Evolutionary conservation across 2,797 vertebrate species (phyloP).

Genomic region (Xiphophorus birchmanni): DNA sequence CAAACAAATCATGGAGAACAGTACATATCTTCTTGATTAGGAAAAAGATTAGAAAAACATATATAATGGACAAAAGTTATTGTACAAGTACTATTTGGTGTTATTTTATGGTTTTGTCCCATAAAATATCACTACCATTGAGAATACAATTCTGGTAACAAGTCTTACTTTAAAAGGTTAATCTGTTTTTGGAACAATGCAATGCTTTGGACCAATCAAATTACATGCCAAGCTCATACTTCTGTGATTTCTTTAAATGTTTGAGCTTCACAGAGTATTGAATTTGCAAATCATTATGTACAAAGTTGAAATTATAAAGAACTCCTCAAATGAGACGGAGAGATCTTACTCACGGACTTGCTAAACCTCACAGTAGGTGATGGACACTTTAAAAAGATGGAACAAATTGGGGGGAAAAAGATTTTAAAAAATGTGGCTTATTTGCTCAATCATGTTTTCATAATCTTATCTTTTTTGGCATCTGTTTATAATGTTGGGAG

Average conservation of each 20-base stretch:
- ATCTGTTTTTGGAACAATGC: no score
- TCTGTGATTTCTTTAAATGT: no score
- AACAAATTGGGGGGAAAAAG: not conserved
- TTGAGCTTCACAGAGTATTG: not conserved
- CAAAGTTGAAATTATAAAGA: not conserved
- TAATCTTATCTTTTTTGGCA: not conserved
- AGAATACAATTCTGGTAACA: no score
- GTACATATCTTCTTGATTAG: not conserved
- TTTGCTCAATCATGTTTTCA: not conserved
- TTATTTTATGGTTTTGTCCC: no score
- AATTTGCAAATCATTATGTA: not conserved
- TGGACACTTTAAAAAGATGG: not conserved
- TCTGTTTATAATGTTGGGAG: constrained; percentile 13
- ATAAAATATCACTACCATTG: no score
- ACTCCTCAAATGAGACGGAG: not conserved
- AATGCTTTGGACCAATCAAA: no score
- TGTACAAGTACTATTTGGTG: no score
- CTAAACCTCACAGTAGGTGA: not conserved
- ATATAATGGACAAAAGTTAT: no score
- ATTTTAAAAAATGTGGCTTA: not conserved
- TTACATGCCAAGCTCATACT: no score
- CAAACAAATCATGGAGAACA: not conserved
- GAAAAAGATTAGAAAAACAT: no score
- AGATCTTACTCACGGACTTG: not conserved
- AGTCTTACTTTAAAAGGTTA: no score